These are phyloP conservation scores for Drosophila anomalata DNA, from an alignment of 2,888 invertebrate species.

Conservation along the genomic window DNA sequence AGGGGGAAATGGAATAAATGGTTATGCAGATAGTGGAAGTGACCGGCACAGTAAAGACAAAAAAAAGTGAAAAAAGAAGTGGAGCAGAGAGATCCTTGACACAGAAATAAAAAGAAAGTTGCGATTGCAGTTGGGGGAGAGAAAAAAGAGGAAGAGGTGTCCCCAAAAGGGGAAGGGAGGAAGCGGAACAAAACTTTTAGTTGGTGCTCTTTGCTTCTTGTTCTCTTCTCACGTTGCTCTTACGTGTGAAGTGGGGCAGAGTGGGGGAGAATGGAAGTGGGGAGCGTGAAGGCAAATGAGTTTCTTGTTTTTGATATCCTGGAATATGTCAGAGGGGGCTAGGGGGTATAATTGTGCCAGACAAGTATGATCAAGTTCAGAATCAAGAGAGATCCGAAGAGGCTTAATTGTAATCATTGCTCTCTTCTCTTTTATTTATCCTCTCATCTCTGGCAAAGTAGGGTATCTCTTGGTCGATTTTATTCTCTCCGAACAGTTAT, in stretches of 20 bases:
- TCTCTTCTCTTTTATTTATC: no score
- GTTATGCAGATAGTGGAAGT: no score
- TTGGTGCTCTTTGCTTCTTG: no score
- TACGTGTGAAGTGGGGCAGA: slow-evolving; percentile 56
- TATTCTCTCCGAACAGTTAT: slow-evolving; percentile 1
- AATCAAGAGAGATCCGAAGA: no score
- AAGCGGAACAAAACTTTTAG: no score
- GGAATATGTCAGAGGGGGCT: neutral
- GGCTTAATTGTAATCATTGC: no score
- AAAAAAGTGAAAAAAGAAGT: no score
- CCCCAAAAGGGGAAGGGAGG: neutral
- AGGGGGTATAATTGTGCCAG: neutral
- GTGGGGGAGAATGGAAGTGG: neutral
- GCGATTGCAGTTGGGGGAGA: slow-evolving; percentile 38
- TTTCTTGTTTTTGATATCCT: slow-evolving; percentile 42
- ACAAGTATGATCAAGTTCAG: no score
- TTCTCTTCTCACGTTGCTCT: neutral
- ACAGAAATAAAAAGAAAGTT: slow-evolving; percentile 47
- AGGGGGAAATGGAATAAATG: no score
- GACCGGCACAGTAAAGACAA: no score
- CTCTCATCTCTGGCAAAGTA: neutral
- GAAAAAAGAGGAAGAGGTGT: neutral
- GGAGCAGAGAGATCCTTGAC: slow-evolving; percentile 64
- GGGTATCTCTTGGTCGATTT: slow-evolving; percentile 5
- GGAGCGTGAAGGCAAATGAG: slow-evolving; percentile 57